Percentiles rank a stretch among this genome's conserved stretches.
Conservation (phyloP, 2,888 invertebrate species). For the Pollenia amentaria region DNA sequence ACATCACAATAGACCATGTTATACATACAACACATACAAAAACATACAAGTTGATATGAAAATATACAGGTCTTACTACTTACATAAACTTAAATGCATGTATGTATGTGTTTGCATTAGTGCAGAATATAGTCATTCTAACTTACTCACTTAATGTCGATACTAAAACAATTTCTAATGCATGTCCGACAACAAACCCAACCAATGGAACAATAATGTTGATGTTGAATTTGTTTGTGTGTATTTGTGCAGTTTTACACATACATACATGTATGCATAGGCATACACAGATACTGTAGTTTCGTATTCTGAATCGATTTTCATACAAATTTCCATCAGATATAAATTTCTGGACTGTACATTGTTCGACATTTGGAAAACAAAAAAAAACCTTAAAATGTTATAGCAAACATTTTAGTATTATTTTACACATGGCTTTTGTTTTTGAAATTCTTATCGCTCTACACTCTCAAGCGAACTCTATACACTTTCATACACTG, state of each 20-base stretch:
- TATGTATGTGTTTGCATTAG: neutral
- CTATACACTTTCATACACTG: neutral
- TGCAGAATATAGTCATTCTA: neutral
- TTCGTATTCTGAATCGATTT: constrained; percentile 46
- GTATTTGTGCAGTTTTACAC: neutral
- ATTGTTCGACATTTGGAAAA: constrained; percentile 10
- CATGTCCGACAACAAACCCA: constrained; percentile 47
- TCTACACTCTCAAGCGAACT: constrained; percentile 9
- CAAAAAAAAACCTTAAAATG: constrained; percentile 49
- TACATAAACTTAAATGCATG: neutral
- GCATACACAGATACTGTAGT: neutral
- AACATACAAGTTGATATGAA: neutral
- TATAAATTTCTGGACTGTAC: constrained; percentile 51
- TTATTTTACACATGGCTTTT: constrained; percentile 57
- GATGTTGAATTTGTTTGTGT: neutral
- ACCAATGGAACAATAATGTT: constrained; percentile 19
- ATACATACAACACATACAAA: neutral
- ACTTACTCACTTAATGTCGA: constrained; percentile 62
- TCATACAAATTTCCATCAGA: constrained; percentile 53
- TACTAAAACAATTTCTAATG: constrained; percentile 67
- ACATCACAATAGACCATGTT: constrained; percentile 55
- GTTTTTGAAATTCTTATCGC: constrained; percentile 46
- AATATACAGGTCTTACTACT: neutral
- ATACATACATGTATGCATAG: neutral
- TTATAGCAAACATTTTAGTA: constrained; percentile 53